These are phyloP conservation scores for Erythrocebus patas DNA, from an alignment of 2,113 vertebrate genomes.

Conservation along the genomic window DNA sequence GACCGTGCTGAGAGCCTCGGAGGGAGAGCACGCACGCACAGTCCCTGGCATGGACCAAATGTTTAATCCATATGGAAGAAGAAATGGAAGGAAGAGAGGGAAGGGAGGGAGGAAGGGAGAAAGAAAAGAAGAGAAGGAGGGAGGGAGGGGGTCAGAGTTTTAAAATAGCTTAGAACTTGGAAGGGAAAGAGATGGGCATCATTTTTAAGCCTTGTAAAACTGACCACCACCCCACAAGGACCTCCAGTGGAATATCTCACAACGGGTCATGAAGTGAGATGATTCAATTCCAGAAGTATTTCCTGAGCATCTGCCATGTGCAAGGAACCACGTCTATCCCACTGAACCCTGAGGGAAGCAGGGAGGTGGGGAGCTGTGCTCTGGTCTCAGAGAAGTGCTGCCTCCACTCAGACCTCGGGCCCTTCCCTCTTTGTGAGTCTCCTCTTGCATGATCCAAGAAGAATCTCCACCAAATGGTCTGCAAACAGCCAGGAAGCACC, in stretches of 20 bases:
- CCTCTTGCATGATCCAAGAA: not conserved
- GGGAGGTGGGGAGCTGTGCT: not conserved
- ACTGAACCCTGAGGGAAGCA: too few relatives aligned
- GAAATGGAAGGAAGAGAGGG: not conserved
- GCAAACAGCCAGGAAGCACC: not conserved
- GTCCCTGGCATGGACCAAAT: not conserved
- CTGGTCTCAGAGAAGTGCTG: too few relatives aligned
- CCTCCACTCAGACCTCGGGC: too few relatives aligned
- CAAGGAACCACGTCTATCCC: not conserved
- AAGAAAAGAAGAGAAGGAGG: not conserved
- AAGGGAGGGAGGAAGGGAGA: too few relatives aligned
- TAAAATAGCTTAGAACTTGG: not conserved
- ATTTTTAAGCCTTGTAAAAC: not conserved
- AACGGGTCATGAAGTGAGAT: not conserved
- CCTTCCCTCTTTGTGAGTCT: not conserved
- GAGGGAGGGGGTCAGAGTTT: not conserved
- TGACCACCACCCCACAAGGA: too few relatives aligned
- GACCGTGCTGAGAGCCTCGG: not conserved
- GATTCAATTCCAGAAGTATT: not conserved
- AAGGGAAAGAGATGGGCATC: not conserved
- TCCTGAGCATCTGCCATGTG: fast-evolving
- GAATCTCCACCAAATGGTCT: not conserved
- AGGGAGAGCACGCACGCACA: too few relatives aligned
- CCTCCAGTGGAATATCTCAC: too few relatives aligned
- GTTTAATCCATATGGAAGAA: not conserved